These are phyloP conservation scores for Zootermopsis nevadensis DNA, from an alignment of 2,888 invertebrate genomes.

Conservation along the genomic window DNA sequence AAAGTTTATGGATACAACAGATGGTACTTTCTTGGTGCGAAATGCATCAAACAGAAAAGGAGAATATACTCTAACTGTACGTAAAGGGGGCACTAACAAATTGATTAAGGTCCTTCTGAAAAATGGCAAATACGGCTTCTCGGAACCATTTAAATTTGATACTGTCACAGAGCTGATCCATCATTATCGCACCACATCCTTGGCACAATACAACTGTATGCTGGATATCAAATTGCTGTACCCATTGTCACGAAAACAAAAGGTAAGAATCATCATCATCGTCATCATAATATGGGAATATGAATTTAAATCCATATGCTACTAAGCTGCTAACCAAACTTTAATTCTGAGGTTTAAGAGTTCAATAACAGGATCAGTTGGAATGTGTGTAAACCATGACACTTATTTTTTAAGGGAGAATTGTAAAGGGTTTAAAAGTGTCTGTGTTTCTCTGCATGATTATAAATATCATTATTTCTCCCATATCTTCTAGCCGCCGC, in stretches of 20 bases:
- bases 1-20: constrained; percentile 88
- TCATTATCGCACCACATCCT: constrained; percentile 85
- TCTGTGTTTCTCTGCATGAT: too few species aligned
- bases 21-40: constrained; percentile 96
- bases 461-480: too few species aligned
- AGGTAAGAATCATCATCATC: too few species aligned
- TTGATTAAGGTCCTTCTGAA: constrained; percentile 94
- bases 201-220: constrained; percentile 92
- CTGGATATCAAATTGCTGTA: constrained; percentile 91
- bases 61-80: constrained; percentile 94
- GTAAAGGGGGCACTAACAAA: constrained; percentile 95
- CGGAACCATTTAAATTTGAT: constrained; percentile 82
- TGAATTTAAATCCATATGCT: too few species aligned
- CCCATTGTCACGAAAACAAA: constrained; percentile 78
- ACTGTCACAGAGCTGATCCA: constrained; percentile 91
- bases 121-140: constrained; percentile 94
- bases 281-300: not conserved
- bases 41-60: constrained; percentile 94
- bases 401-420: too few species aligned
- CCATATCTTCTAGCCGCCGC: too few species aligned
- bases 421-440: too few species aligned
- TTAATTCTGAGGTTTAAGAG: too few species aligned
- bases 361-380: too few species aligned
- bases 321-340: too few species aligned
- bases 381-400: too few species aligned